Conservation (phyloP, 2,113 vertebrate species). For the Fregetta grallaria region DNA sequence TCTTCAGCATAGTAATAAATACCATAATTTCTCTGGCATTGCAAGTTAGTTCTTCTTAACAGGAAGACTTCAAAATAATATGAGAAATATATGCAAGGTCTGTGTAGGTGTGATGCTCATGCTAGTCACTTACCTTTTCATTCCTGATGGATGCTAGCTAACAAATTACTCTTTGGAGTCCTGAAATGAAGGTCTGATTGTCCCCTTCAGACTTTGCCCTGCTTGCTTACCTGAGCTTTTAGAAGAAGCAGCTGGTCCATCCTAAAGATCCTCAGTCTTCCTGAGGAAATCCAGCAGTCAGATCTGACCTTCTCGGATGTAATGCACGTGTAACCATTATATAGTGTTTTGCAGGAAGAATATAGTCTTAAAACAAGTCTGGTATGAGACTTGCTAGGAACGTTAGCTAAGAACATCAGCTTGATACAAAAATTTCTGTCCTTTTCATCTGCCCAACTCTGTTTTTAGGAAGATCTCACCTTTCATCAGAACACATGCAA, state of each 20-base stretch:
- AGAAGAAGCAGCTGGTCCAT: neutral
- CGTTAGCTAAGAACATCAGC: neutral
- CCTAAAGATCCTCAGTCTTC: neutral
- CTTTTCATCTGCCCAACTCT: neutral
- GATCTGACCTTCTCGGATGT: neutral
- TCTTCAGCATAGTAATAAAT: neutral
- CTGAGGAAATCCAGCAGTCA: neutral
- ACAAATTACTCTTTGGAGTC: neutral
- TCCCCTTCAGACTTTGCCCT: neutral
- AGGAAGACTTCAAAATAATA: neutral
- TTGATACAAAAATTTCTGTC: neutral
- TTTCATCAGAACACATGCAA: neutral
- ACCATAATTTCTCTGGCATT: neutral
- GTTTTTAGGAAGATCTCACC: neutral
- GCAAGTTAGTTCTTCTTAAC: neutral
- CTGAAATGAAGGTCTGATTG: neutral
- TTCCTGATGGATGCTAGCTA: neutral
- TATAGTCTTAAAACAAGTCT: neutral
- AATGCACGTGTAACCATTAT: neutral
- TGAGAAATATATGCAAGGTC: neutral
- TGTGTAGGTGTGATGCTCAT: neutral
- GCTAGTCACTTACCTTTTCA: neutral
- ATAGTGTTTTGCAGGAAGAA: neutral
- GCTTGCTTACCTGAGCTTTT: neutral
- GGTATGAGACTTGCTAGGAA: neutral